These are phyloP conservation scores for Chaetops frenatus DNA, from an alignment of 2,113 vertebrate species.

Conservation along the genomic window DNA sequence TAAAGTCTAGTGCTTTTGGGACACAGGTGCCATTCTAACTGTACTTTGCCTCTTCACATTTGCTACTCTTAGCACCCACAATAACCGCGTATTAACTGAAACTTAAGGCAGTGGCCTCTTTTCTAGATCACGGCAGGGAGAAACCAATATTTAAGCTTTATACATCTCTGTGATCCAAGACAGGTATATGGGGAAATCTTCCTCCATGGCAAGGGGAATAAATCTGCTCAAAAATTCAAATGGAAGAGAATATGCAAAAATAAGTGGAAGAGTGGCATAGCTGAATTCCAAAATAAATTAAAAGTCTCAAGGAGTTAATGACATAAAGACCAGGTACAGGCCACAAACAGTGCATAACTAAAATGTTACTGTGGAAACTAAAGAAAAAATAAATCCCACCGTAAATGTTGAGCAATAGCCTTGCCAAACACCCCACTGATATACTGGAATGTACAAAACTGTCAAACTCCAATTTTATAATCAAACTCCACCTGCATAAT, in stretches of 20 bases:
- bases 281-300: neutral
- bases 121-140: neutral
- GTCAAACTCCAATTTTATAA: neutral
- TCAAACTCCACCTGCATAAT: neutral
- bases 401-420: neutral
- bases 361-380: neutral
- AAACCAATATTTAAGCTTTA: neutral
- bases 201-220: neutral
- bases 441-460: neutral
- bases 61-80: neutral
- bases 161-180: neutral
- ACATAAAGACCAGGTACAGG: neutral
- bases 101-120: neutral
- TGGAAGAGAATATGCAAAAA: neutral
- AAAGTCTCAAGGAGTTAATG: neutral
- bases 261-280: neutral
- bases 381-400: neutral
- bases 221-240: neutral
- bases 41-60: neutral
- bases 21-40: neutral
- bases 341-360: neutral
- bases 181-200: neutral
- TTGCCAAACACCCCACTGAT: neutral
- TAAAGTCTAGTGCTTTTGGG: neutral
- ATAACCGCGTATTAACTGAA: neutral